These are phyloP conservation scores for Agrilus mali DNA, from an alignment of 2,888 invertebrate genomes.

Conservation along the genomic window DNA sequence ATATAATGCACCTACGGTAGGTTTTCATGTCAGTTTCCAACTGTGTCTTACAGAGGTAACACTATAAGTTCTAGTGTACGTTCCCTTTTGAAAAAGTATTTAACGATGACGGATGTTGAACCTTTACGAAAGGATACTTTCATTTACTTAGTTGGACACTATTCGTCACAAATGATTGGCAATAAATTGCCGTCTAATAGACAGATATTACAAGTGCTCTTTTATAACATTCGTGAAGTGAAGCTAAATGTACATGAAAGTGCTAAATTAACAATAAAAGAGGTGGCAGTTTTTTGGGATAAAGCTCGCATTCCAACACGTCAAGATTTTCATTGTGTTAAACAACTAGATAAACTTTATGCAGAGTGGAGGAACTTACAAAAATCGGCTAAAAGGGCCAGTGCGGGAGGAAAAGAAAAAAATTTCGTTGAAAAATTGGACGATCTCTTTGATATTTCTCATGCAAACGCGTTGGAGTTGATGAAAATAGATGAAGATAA, in stretches of 20 bases:
- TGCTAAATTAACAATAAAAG: background rate
- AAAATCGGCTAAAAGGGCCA: background rate
- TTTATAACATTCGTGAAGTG: background rate
- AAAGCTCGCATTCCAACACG: background rate
- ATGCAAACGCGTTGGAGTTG: constrained; percentile 1
- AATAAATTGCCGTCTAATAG: background rate
- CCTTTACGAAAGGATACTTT: no score
- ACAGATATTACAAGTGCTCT: background rate
- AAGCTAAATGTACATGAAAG: no score
- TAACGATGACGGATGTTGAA: no score
- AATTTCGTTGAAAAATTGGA: constrained; percentile 1
- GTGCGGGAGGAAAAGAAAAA: background rate
- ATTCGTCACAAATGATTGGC: background rate
- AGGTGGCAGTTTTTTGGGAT: constrained; percentile 1
- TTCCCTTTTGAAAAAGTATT: no score
- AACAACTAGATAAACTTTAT: background rate
- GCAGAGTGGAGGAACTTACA: constrained; percentile 1
- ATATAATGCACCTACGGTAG: no score
- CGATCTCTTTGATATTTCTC: constrained; percentile 6
- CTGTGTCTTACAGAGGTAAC: no score
- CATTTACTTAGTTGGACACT: background rate
- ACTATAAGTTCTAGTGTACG: no score
- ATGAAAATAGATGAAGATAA: constrained; percentile 17
- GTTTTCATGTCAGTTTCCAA: no score
- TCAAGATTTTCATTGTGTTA: background rate